These are phyloP conservation scores for Bungarus multicinctus DNA, from an alignment of 2,113 vertebrate genomes.

Conservation along the genomic window DNA sequence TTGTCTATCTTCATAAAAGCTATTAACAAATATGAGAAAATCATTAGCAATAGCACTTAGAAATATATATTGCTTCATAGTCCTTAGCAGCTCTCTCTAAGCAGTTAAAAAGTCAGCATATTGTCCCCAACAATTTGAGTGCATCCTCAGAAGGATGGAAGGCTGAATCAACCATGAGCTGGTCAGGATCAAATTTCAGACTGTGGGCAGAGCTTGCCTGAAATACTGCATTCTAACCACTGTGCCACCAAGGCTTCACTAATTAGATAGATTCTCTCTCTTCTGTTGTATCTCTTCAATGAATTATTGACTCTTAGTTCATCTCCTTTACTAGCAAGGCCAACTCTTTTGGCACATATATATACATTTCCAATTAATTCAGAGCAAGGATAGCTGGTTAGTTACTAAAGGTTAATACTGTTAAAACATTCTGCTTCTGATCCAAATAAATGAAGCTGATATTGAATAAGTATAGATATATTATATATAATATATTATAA, in stretches of 20 bases:
- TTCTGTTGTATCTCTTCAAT: neutral
- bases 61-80: neutral
- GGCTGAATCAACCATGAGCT: neutral
- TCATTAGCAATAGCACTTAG: neutral
- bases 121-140: neutral
- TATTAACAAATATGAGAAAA: neutral
- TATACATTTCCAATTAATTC: neutral
- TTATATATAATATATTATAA: neutral
- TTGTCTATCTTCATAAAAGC: neutral
- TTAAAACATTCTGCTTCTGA: neutral
- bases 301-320: neutral
- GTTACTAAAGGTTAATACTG: neutral
- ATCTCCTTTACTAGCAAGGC: neutral
- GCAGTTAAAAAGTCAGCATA: neutral
- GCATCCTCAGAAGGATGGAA: neutral
- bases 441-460: neutral
- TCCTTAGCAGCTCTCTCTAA: neutral
- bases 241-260: neutral
- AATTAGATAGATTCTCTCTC: neutral
- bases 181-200: neutral
- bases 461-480: neutral
- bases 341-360: neutral
- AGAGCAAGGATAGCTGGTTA: neutral
- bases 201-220: neutral
- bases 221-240: neutral